Percentiles rank a stretch among this genome's conserved stretches.
These are phyloP conservation scores for Grantiella picta DNA, from an alignment of 2,113 vertebrate genomes.

Conservation along the genomic window DNA sequence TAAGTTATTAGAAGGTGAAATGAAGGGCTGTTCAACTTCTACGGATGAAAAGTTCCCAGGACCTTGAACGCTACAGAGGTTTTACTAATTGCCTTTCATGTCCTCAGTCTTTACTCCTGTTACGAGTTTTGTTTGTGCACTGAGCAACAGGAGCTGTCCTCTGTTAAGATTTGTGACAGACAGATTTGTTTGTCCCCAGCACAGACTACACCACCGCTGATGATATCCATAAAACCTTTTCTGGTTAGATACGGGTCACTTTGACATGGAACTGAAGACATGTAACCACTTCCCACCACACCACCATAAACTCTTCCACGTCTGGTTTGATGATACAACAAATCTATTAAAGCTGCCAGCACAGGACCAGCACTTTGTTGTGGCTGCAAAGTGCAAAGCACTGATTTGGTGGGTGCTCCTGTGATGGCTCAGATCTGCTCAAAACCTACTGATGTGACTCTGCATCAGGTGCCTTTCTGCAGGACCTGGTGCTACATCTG, in stretches of 20 bases:
- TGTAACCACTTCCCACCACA: neutral
- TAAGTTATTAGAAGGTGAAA: conserved; percentile 50
- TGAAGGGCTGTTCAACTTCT: neutral
- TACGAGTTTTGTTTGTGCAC: neutral
- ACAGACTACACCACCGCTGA: neutral
- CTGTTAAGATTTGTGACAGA: conserved; percentile 6
- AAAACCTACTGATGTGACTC: neutral
- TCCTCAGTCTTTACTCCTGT: neutral
- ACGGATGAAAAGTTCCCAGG: neutral
- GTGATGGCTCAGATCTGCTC: neutral
- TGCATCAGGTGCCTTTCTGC: neutral
- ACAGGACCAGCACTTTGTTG: neutral
- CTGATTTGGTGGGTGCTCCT: neutral
- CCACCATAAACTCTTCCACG: neutral
- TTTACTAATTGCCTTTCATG: neutral
- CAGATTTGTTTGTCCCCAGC: neutral
- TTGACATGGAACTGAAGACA: neutral
- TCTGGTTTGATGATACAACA: neutral
- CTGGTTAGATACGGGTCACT: neutral
- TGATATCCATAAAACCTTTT: neutral
- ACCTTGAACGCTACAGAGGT: neutral
- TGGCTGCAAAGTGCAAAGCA: neutral
- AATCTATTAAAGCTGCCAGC: neutral
- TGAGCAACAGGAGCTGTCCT: neutral
- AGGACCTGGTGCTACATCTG: neutral